Base-by-base conservation (phyloP, 2,888 invertebrate genomes). In the Papilio elwesi region DNA sequence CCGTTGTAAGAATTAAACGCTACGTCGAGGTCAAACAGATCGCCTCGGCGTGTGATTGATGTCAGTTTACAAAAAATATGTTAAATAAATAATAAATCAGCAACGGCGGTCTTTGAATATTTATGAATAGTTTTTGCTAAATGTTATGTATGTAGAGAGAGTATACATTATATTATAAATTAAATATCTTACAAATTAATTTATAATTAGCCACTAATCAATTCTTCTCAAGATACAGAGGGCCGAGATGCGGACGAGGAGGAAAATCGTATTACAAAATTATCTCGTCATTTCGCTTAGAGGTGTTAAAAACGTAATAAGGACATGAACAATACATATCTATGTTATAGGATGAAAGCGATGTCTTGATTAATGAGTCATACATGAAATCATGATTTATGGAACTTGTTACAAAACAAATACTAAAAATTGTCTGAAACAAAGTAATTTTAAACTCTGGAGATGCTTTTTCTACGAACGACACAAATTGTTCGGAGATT, bases 1-100 rank as follows among this genome's bases (percentile, higher is more conserved):
- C 76, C 77, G 75, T 81, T 76, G 78, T 78, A 75, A 66, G 68
- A 65, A 71, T 75, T 75, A 78, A 77, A 77, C 76, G 77, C 71
- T 47, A 49, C 49, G n/a, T 43, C 49, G 69, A 69, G 73, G 70
- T 74, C 74, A 62, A 69, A 70, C 36, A 57, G 70, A 59, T 74
- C 69, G 52, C 8, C 53, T 36, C 43, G n/a, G 47, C 26, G 26
- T n/a, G 55, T 67, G 70, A 73, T 73, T 65, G 62, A 70, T 63
- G 47, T 36, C 38, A 49, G 68, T 43, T 62, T 55, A 55, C 53
- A 51, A 68, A 71, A 47, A 47, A 59, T 43, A 48, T 57, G n/a
- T 71, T 43, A 26, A 55, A 57, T 43, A n/a, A 69, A 69, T 13
- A 48, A 57, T 48, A 69, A 62, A 26, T 59, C 43, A 43, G 59